phyloP scores from a whole-genome alignment of 2,113 vertebrate species.

The Datnioides undecimradiatus region DNA sequence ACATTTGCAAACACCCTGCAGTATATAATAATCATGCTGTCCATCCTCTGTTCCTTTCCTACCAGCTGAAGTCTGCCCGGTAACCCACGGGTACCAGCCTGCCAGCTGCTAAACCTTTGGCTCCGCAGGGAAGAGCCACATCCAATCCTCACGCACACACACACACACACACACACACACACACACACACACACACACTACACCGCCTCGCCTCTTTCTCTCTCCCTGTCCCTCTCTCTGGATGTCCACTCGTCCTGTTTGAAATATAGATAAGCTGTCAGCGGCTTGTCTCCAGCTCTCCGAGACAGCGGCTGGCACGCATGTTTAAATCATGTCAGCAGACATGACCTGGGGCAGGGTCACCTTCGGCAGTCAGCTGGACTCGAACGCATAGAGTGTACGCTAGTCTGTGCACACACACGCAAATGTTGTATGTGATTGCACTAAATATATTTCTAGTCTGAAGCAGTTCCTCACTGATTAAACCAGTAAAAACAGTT shows the following conservation, averaged over 20 bases:
- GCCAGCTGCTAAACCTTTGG: slow-evolving; percentile 55
- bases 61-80: slow-evolving; percentile 70
- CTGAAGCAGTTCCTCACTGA: not conserved
- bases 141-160: slow-evolving; percentile 53
- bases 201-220: not conserved
- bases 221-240: slow-evolving; percentile 8
- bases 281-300: slow-evolving; percentile 51
- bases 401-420: not conserved
- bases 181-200: slow-evolving; percentile 24
- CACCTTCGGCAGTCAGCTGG: slow-evolving; percentile 44
- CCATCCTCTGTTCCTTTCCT: not conserved
- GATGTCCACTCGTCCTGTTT: slow-evolving; percentile 54
- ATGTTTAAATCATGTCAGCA: slow-evolving; percentile 73
- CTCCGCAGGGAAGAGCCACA: slow-evolving; percentile 42
- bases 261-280: slow-evolving; percentile 80
- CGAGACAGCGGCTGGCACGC: slow-evolving; percentile 39
- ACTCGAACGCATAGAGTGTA: not conserved
- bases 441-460: not conserved
- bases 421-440: not conserved
- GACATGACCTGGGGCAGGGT: slow-evolving; percentile 59
- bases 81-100: slow-evolving; percentile 62
- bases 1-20: not conserved
- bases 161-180: slow-evolving; percentile 31
- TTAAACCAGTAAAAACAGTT: not conserved
- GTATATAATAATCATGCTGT: not conserved